Conservation (phyloP, 92 coral and sea anemone species). For the Metridium senile region DNA sequence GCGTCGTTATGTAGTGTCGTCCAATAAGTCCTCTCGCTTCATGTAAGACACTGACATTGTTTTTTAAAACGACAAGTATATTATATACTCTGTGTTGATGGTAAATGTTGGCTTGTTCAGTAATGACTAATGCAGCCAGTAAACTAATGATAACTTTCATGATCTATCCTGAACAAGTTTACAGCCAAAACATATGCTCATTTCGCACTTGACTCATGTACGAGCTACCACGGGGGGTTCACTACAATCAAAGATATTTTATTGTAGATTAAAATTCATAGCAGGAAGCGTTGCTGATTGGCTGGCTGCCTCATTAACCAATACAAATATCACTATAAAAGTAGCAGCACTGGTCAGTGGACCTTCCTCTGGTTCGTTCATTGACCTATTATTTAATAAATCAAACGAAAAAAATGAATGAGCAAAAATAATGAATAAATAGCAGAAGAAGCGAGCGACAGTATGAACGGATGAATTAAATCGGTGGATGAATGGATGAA, state of each 20-base stretch:
- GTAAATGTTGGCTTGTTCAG: not conserved
- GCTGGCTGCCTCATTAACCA: too few species aligned
- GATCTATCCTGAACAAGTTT: not conserved
- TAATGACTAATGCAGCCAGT: not conserved
- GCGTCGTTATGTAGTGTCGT: not conserved
- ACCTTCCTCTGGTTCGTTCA: too few species aligned
- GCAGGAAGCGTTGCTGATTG: too few species aligned
- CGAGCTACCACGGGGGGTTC: not conserved
- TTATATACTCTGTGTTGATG: not conserved
- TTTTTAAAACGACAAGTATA: not conserved
- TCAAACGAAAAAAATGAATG: not conserved
- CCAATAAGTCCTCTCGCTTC: conserved; percentile 10
- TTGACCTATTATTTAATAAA: not conserved
- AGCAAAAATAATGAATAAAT: not conserved
- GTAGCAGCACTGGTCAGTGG: too few species aligned
- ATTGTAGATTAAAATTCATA: not conserved
- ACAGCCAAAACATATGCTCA: not conserved
- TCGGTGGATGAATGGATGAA: too few species aligned
- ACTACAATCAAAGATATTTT: not conserved
- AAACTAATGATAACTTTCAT: not conserved
- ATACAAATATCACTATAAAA: too few species aligned
- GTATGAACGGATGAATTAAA: not conserved
- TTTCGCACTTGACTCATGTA: not conserved
- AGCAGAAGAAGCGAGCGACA: not conserved
- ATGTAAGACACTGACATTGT: not conserved